Base-by-base conservation (phyloP, 2,113 vertebrate species). In the Rhizomys pruinosus region DNA sequence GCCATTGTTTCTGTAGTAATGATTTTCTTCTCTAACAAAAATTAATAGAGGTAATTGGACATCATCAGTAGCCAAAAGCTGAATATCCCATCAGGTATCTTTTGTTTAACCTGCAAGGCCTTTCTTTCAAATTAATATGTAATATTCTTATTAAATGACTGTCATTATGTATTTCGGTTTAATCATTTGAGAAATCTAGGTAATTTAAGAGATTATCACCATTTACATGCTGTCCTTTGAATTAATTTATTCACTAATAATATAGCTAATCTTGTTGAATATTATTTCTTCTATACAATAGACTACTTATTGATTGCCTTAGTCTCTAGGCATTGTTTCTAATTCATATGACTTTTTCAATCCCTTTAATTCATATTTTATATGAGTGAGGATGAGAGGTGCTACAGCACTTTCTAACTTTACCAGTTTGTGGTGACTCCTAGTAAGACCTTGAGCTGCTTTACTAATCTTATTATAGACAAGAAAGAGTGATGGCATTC, bases 181-280 rank as follows among this genome's bases (percentile, higher is more conserved):
- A 80, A 90, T 44, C 12, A 74, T 64, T 69, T 80, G 76, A 63
- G 34, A 89, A 34, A 76, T 88, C 57, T 72, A 90, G 84, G 29
- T 15, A 84, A 32, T 84, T 90, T 88, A 92, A 76, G 12, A 84
- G 76, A 90, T 84, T 69, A 39, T 86, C 63, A 66, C 7, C 7
- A 32, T 47, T 87, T 29, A 68, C 29, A 79, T 82, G 22, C 23
- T 84, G 3, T 2, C 20, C 44, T 57, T 90, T 29, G 78, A 88
- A 74, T 90, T 57, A 68, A 69, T 61, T 71, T 63, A 47, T 71
- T 47, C 7, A 76, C 78, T 89, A 72, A 87, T 82, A 87, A 39
- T 80, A 63, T 16, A 47, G 23, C 22, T 87, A 44, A 20, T 68
- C 52, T 17, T 23, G 79, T 85, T 81, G 84, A 55, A 71, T 32